Conservation (phyloP, 2,888 invertebrate genomes). For the Cordilura impudica region DNA sequence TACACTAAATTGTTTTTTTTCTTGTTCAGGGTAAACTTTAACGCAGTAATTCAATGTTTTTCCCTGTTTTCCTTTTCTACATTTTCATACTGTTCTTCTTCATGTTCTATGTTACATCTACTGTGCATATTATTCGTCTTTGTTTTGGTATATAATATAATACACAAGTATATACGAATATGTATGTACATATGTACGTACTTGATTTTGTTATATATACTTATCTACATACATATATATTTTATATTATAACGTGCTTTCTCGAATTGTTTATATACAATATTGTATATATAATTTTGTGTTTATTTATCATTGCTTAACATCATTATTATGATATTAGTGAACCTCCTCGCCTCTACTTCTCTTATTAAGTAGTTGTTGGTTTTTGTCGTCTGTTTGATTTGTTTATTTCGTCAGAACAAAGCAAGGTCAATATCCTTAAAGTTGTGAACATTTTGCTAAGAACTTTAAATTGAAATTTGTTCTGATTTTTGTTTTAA, state of each 20-base stretch:
- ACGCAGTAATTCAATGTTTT: background rate
- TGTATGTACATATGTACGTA: no score
- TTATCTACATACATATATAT: no score
- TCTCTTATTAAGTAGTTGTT: background rate
- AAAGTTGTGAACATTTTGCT: conserved; percentile 11
- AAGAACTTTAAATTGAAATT: background rate
- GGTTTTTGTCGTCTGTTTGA: background rate
- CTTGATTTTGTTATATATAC: background rate
- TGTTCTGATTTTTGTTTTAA: background rate
- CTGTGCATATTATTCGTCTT: background rate
- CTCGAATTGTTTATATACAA: background rate
- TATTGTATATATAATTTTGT: background rate
- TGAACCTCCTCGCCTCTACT: background rate
- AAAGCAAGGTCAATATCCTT: conserved; percentile 60
- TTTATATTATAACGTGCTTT: conserved; percentile 11
- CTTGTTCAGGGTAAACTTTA: conserved; percentile 25
- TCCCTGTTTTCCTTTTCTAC: background rate
- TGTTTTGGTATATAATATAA: conserved; percentile 21
- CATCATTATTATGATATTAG: conserved; percentile 34
- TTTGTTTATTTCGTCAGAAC: conserved; percentile 15
- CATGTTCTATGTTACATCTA: background rate
- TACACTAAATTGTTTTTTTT: conserved; percentile 31
- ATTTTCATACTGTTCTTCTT: background rate
- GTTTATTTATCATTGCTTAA: conserved; percentile 9
- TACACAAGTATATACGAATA: background rate